Percentiles rank a stretch among this genome's conserved stretches.
Conservation (phyloP, 2,888 invertebrate genomes). For the Eupithecia pulchellata region DNA sequence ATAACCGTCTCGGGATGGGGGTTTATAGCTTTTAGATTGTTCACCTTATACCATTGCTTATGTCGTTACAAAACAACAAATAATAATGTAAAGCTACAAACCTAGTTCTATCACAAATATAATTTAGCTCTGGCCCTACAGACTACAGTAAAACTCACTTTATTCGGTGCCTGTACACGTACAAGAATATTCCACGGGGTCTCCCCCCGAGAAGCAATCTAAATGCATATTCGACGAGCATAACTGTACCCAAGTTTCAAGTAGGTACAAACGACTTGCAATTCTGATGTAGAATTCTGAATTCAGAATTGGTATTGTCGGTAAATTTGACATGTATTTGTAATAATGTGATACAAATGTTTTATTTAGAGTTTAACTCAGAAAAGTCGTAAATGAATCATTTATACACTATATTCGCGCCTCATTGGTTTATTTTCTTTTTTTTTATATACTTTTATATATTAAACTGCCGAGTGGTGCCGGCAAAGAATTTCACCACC, state of each 20-base stretch:
- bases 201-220: conserved; percentile 25
- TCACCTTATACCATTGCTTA: too few relatives aligned
- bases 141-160: neutral
- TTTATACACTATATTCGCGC: too few relatives aligned
- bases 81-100: neutral
- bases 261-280: conserved; percentile 12
- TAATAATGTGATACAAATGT: neutral
- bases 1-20: too few relatives aligned
- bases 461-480: too few relatives aligned
- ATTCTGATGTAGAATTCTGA: neutral
- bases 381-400: too few relatives aligned
- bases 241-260: conserved; percentile 20
- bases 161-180: conserved; percentile 25
- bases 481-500: too few relatives aligned
- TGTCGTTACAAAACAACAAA: too few relatives aligned
- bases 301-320: neutral
- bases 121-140: neutral
- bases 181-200: conserved; percentile 29
- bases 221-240: conserved; percentile 39
- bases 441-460: too few relatives aligned
- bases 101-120: conserved; percentile 3
- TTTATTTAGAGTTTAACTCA: too few relatives aligned
- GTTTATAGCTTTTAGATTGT: too few relatives aligned
- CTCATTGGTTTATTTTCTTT: too few relatives aligned
- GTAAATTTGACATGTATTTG: neutral